Evolutionary conservation across 2,113 vertebrate genomes (phyloP).

Genomic region (Eulemur macaco): DNA sequence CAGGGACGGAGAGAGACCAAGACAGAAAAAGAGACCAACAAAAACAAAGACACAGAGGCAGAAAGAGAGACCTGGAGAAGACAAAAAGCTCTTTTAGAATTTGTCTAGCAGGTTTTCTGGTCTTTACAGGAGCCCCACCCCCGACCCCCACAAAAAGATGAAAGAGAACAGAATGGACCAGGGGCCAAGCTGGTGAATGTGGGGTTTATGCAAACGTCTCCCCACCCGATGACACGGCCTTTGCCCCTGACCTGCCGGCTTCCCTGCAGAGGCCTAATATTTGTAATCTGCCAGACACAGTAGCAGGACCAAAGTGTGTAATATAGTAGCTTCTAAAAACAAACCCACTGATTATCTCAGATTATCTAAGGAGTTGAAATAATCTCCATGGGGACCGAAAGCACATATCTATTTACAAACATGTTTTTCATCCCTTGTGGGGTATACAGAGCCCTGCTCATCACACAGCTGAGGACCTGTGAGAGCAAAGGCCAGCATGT

Average conservation of each 20-base stretch:
- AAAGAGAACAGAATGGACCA: constrained; percentile 47
- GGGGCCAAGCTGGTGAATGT: constrained; percentile 58
- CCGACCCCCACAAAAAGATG: neutral
- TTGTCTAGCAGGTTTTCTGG: neutral
- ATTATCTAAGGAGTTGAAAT: constrained; percentile 42
- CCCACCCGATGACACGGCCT: neutral
- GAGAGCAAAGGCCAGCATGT: neutral
- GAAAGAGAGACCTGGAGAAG: neutral
- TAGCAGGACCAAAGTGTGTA: neutral
- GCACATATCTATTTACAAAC: neutral
- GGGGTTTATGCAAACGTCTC: constrained; percentile 61
- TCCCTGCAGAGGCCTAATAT: constrained; percentile 69
- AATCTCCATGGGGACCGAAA: neutral
- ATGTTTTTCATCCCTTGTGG: neutral
- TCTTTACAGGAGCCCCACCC: neutral
- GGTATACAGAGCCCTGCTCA: neutral
- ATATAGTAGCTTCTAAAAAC: constrained; percentile 67
- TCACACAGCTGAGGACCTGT: neutral
- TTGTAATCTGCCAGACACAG: constrained; percentile 50
- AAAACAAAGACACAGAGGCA: neutral
- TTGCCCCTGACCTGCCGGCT: constrained; percentile 54
- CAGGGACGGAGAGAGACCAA: neutral
- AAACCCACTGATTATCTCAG: constrained; percentile 8
- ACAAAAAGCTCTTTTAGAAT: neutral
- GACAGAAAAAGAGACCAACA: neutral